Evolutionary conservation across 2,888 invertebrate genomes (phyloP), one percentile per base, ranked within the genome.

Genomic region (Pasiphila rectangulata): DNA sequence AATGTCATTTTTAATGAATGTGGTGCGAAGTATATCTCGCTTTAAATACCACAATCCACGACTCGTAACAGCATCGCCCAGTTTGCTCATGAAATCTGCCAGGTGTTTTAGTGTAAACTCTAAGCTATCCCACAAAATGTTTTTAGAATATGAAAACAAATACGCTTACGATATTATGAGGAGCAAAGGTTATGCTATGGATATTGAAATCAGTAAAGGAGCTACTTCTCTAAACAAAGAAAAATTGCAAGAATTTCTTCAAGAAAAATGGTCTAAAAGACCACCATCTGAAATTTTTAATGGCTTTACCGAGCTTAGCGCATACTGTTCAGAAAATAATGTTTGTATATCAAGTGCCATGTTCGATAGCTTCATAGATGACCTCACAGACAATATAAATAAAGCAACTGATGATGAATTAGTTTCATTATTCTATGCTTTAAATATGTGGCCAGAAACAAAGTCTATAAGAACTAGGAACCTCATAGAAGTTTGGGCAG

Each of bases 401-500:
- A 66, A 83, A 47, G 82, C 93, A 2, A 85, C 75, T 10, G 91
- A 93, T 64, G 77, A 90, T 1, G 89, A 94, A 65, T 60, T 95
- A 16, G 67, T 86, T 32, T 72, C 72, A 9, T 56, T 93, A 19
- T 82, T 94, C 53, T 72, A 77, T 39, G 77, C 84, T 36, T 54
- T 94, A 4, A 64, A 67, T 1, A 67, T 84, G 27, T 90, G 91
- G 78, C 92, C 93, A 0, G 69, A 75, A 36, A 85, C 90, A 9
- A 71, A 75, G 10, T 86, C 90, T 0, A 75, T 89, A 4, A 79
- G 86, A 40, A 83, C 90, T 2, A 87, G 90, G 47, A 93, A 93
- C 71, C 93, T 83, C 61, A 84, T 90, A 45, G 90, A 91, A 63
- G 74, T 95, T 0, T 93, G 93, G 92, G 91, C 89, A 38, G 90